Evolutionary conservation across 1,140 invertebrate species (phyloP), one percentile per base, ranked within the genome.

Genomic region (Calephelis virginiensis): DNA sequence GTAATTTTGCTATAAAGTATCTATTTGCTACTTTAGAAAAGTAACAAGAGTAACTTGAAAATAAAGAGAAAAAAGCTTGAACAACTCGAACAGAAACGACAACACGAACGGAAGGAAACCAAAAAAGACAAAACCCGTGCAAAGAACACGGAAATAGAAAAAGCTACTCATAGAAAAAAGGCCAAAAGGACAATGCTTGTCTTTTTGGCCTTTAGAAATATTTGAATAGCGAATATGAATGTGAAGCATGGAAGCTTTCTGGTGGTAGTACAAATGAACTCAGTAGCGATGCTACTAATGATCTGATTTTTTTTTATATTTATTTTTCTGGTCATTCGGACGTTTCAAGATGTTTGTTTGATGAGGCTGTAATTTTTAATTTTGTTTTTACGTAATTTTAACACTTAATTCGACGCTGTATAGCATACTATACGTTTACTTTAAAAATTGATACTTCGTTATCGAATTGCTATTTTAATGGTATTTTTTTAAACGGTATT

Each of bases 1-100:
- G n/a, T n/a, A n/a, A n/a, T n/a, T n/a, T n/a, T n/a, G n/a, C n/a
- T n/a, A n/a, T n/a, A n/a, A n/a, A n/a, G n/a, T n/a, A n/a, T n/a
- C n/a, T n/a, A n/a, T n/a, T 48, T n/a, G 13, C 13, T n/a, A 48
- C 47, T 48, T 48, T n/a, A 48, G 47, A 48, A 48, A 48, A 48
- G 11, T 48, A n/a, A n/a, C 47, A 48, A 48, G 47, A 48, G 47
- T 48, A 48, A 5, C 47, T n/a, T 48, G 47, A 48, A 48, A 48
- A 48, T n/a, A 48, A 48, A 48, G 47, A 48, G 47, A 48, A 48
- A 48, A 48, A 48, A 48, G 47, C 47, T 48, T 48, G 47, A 48
- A 48, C 47, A 48, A n/a, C n/a, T n/a, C n/a, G 13, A n/a, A 48
- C 47, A 48, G 47, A 48, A 48, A 48, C 11, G 11, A 46, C 11